Base-by-base conservation (phyloP, 2,797 vertebrate genomes). In the Diceros bicornis region DNA sequence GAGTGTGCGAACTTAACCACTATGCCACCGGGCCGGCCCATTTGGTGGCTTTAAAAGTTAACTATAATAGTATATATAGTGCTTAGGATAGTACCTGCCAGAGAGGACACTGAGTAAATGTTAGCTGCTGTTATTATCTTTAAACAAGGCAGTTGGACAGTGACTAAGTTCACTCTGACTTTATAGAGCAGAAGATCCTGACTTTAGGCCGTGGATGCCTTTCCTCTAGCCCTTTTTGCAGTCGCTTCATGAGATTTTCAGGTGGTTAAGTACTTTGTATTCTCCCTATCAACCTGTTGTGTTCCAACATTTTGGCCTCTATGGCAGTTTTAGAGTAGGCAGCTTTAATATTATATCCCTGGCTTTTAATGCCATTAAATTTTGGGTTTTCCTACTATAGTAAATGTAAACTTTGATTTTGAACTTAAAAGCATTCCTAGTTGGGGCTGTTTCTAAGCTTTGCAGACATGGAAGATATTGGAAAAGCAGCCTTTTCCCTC, bases 401-500 rank as follows among this genome's bases (percentile, higher is more conserved):
- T 93, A 61, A 66, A 93, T 55, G 64, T 72, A 74, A 96, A 85
- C 66, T 57, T 57, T 75, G 75, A 32, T 93, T 98, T 94, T 59
- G 47, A 81, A 93, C 44, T 85, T 89, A 44, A 96, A 97, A 94
- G 92, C 78, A 77, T 95, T 59, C 55, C 77, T n/a, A 29, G 66
- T 3, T 75, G 50, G 74, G 77, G 29, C 91, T 94, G 12, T 89
- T 92, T 84, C 52, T 89, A 79, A 92, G 57, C n/a, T 74, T 41
- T 71, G 64, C n/a, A 41, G 20, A 72, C 23, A 23, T 27, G 85
- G 85, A 97, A 92, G 96, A 92, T 91, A 23, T 87, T 68, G 37
- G 12, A 93, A 66, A 98, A 97, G 37, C 32, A 89, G 90, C 9
- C 95, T 96, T 94, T 97, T 69, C 85, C 44, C 83, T 71, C 6